Base-by-base conservation (phyloP, 2,888 invertebrate species). In the Synanthedon myopaeformis region DNA sequence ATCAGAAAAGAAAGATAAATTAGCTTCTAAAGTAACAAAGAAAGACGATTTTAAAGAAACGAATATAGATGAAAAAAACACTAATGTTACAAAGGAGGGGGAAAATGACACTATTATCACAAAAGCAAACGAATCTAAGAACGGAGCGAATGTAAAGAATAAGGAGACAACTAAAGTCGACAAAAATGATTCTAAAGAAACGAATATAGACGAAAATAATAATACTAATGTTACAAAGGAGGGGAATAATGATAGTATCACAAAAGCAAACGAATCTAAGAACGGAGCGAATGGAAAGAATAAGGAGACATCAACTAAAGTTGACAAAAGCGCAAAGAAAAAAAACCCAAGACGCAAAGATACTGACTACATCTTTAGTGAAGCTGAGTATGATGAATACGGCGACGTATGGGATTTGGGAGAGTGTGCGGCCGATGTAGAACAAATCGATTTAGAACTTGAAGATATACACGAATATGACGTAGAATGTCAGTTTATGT, bases 301-400 rank as follows among this genome's bases (percentile, higher is more conserved):
- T 28, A 51, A 53, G 49, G 54, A 59, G 42, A 61, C 58, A 51
- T 61, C 59, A 13, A 52, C 45, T 41, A 13, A 48, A 45, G 14
- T 12, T 1, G 45, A 45, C 2, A 45, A 45, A 45, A 3, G 13
- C 1, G 17, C 49, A 19, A 23, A 51, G 23, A 51, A 13, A 35
- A 28, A 41, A 12, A 41, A 52, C 12, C 28, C 51, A 11, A 59
- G 60, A 41, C 56, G 17, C 3, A 67, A 79, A 41, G 66, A 79
- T 5, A 67, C 68, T 17, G 83, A 83, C 12, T 85, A 86, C 53
- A 61, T 72, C 59, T 82, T 82, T 45, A 80, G 80, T 55, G 79
- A 82, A 0, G 57, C 67, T 0, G 84, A 85, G 56, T 84, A 84
- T 56, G 81, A 83, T 48, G 84, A 82, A 12, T 82, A 83, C 3